phyloP scores from a whole-genome alignment of 2,888 invertebrate genomes.

The Scaptomyza reducta region DNA sequence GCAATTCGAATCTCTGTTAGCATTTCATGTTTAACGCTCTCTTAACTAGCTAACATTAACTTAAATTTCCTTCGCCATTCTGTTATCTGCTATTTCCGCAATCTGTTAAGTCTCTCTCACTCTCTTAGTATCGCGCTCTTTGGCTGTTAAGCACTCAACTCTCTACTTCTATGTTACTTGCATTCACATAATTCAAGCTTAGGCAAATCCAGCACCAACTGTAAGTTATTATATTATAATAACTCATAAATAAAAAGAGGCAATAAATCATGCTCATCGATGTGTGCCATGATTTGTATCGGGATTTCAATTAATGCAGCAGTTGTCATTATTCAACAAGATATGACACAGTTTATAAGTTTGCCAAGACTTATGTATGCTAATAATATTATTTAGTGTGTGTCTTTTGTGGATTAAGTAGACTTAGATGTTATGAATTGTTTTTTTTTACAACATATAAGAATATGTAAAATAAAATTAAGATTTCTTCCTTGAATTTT shows the following conservation, averaged over 20 bases:
- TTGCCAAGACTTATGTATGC: neutral
- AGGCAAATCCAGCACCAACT: slow-evolving; percentile 1
- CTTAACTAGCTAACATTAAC: neutral
- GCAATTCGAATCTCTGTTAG: neutral
- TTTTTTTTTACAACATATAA: too few species aligned
- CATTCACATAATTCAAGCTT: slow-evolving; percentile 27
- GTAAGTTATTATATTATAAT: slow-evolving; percentile 25
- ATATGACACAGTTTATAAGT: neutral
- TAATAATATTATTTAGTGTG: neutral
- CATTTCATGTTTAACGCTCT: slow-evolving; percentile 24
- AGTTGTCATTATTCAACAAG: slow-evolving; percentile 21
- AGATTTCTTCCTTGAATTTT: too few species aligned
- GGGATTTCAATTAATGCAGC: slow-evolving; percentile 40
- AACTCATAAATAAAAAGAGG: slow-evolving; percentile 24
- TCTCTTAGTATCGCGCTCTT: slow-evolving; percentile 26
- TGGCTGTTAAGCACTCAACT: slow-evolving; percentile 12
- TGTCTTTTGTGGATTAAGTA: neutral
- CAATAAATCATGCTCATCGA: slow-evolving; percentile 41
- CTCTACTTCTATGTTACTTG: neutral
- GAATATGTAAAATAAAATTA: too few species aligned
- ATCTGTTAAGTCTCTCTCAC: slow-evolving; percentile 11
- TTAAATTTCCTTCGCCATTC: neutral
- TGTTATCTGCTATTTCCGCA: neutral
- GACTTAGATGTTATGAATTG: neutral
- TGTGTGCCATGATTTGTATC: slow-evolving; percentile 37